Evolutionary conservation across 2,888 invertebrate genomes (phyloP), one percentile per base, ranked within the genome.

Genomic region (Amphipoea oculea): DNA sequence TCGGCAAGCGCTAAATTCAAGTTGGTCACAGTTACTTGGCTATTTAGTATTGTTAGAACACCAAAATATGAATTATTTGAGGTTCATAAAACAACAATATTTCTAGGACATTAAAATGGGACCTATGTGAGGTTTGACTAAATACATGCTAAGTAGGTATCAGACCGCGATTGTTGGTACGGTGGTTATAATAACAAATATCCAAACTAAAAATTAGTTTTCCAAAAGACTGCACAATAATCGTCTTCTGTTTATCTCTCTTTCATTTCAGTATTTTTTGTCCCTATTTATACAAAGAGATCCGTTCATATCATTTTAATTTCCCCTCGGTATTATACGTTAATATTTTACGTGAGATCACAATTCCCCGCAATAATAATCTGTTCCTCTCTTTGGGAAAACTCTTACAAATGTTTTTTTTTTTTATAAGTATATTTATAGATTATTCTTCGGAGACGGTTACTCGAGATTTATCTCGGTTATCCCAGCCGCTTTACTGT

Each of bases 271-370:
- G 71, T 76, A 71, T 86, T 82, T 79, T 86, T 85, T 76, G 78
- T 71, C 66, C 73, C 78, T 91, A 91, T 93, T 92, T 91, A 90
- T 88, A 92, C 92, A 93, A 92, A 92, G 89, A 92, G 91, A 93
- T 93, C 92, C 91, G 90, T 92, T 92, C 91, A 91, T 92, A 91
- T 93, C 92, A 89, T 91, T 94, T 94, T 94, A 95, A 95, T 95
- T 95, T 94, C 94, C 94, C 93, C 91, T 93, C 90, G 94, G 95
- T 91, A 94, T 94, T 94, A 92, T 92, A 92, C 93, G 90, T 92
- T 94, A 92, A 94, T 94, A 94, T 93, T 94, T 94, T 94, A 92
- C 93, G 92, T 94, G 93, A 92, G 91, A 93, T 94, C 91, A 92
- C 91, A 93, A 92, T 91, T 92, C 90, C 87, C 88, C 87, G 89